Base-by-base conservation (phyloP, 2,797 vertebrate species). In the Synanceia verrucosa region DNA sequence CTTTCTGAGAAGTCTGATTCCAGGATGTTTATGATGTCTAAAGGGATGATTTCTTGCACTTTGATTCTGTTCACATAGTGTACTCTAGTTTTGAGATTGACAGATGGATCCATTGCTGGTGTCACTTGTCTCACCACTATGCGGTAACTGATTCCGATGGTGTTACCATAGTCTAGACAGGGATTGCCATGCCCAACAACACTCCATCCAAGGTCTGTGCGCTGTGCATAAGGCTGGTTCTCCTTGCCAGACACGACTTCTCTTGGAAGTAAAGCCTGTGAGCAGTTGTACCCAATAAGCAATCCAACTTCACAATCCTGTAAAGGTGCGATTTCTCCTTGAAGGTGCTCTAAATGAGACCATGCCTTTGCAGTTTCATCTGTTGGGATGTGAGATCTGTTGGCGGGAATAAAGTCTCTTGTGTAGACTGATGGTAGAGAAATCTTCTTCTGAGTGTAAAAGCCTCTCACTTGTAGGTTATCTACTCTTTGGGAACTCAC, bases 401-500 rank as follows among this genome's bases (percentile, higher is more conserved):
- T 76, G 24, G 73, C 70, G n/a, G 78, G 80, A 34, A 85, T 85
- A 58, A 80, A 84, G 3, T 82, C 73, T 1, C 10, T 8, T 4
- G 61, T 76, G 6, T 75, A 84, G 5, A 24, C 14, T 48, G 68
- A 8, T 58, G 81, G 70, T 48, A 84, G 8, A 6, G 26, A 11
- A 2, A 83, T 72, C 2, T 1, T 68, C 6, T 81, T 70, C 2
- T 5, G 3, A 0, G 43, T 47, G 39, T 78, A 62, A 63, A 82
- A 71, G 0, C 70, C 68, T 39, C 60, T 1, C 0, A 80, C 60
- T 51, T 81, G 55, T 18, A 86, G 26, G 6, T 65, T 12, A 0
- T 46, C 28, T 9, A 83, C 1, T 55, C 18, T 75, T 18, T 70
- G 61, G n/a, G 57, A 81, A 2, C 12, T 21, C 13, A 76, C 57